Percentiles rank a stretch among this genome's conserved stretches.
These are phyloP conservation scores for Uropsilus gracilis DNA, from an alignment of 2,113 vertebrate genomes.

Conservation along the genomic window DNA sequence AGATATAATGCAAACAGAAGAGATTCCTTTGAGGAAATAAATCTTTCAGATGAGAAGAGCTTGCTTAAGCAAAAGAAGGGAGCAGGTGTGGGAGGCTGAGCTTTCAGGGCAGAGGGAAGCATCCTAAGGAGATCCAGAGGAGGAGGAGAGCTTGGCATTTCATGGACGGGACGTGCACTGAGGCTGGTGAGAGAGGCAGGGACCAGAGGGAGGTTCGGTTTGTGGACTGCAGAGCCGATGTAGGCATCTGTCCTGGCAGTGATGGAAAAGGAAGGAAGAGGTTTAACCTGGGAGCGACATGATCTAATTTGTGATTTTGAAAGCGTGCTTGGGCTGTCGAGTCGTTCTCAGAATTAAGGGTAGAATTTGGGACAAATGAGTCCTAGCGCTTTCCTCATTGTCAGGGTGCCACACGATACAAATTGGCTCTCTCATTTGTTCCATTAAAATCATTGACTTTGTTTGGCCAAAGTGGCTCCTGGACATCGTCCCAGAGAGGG, in stretches of 20 bases:
- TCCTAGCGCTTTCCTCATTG: constrained; percentile 61
- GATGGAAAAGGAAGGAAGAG: constrained; percentile 26
- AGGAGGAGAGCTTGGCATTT: background rate
- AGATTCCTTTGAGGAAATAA: constrained; percentile 6
- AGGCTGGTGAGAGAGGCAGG: background rate
- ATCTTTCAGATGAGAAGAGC: background rate
- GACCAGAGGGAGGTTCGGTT: background rate
- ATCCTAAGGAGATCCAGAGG: background rate
- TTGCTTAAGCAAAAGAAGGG: background rate
- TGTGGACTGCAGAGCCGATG: background rate
- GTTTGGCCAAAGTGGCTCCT: constrained; percentile 77
- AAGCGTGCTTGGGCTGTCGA: constrained; percentile 49
- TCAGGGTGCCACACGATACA: constrained; percentile 65
- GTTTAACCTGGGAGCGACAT: constrained; percentile 5
- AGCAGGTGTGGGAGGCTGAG: background rate
- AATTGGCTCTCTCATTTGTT: constrained; percentile 70
- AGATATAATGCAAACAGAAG: background rate
- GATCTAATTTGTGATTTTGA: constrained; percentile 54
- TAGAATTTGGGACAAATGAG: constrained; percentile 61
- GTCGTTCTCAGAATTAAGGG: constrained; percentile 56
- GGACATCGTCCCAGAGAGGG: constrained; percentile 73
- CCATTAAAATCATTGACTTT: constrained; percentile 78
- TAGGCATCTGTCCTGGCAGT: background rate
- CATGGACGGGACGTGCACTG: background rate
- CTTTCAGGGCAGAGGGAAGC: constrained; percentile 17